Conservation (phyloP, 2,113 vertebrate species). For the Xenopus tropicalis region UCB_Xtro_10.0 CM004452.2:47526001-47526500, state of each 20-base stretch:
- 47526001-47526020: no score
- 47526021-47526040: no score
- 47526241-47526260: not conserved
- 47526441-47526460: not conserved
- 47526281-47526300: slow-evolving; percentile 8
- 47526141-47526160: no score
- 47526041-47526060: no score
- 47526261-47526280: not conserved
- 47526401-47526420: not conserved
- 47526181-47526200: slow-evolving; percentile 14
- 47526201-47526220: not conserved
- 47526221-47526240: not conserved
- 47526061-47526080: no score
- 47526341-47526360: not conserved
- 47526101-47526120: no score
- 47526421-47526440: not conserved
- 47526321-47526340: not conserved
- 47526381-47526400: slow-evolving; percentile 5
- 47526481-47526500: not conserved
- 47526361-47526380: not conserved
- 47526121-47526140: no score
- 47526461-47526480: not conserved
- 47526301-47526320: not conserved
- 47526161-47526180: not conserved
- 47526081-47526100: no score